Conservation (phyloP, 2,797 vertebrate species). For the Triplophysa yarkandensis region DNA sequence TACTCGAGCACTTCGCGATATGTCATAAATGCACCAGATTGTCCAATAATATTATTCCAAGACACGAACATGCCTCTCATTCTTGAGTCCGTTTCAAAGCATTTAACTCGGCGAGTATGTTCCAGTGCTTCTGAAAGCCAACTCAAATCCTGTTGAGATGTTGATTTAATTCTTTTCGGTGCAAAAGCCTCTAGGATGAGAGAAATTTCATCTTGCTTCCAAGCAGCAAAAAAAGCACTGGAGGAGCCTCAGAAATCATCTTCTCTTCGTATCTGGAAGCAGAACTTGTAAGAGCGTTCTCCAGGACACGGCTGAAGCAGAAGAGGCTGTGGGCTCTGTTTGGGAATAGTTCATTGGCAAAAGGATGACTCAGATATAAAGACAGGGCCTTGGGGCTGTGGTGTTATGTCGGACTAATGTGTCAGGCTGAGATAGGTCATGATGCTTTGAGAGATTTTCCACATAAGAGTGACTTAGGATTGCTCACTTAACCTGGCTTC, state of each 20-base stretch:
- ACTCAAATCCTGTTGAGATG: constrained; percentile 27
- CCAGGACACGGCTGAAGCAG: background rate
- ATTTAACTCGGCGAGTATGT: constrained; percentile 26
- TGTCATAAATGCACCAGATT: constrained; percentile 1
- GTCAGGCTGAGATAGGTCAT: constrained; percentile 9
- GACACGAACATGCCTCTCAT: constrained; percentile 8
- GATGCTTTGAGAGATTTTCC: background rate
- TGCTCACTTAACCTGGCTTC: background rate
- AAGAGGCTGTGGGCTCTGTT: background rate
- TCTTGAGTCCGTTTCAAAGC: background rate
- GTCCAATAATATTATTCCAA: constrained; percentile 2
- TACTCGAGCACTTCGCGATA: background rate
- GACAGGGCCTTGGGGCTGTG: background rate
- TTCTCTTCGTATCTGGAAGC: constrained; percentile 3
- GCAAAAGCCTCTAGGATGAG: background rate
- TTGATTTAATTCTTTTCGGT: constrained; percentile 30
- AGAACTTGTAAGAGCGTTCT: background rate
- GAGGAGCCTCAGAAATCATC: background rate
- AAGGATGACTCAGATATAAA: background rate
- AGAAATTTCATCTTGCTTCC: constrained; percentile 23
- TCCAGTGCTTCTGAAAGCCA: constrained; percentile 5
- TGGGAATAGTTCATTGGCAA: background rate
- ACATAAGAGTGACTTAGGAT: background rate
- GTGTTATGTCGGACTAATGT: background rate
- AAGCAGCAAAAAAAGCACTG: constrained; percentile 17